Evolutionary conservation across 2,113 vertebrate genomes (phyloP).

Genomic region (Natator depressus): DNA sequence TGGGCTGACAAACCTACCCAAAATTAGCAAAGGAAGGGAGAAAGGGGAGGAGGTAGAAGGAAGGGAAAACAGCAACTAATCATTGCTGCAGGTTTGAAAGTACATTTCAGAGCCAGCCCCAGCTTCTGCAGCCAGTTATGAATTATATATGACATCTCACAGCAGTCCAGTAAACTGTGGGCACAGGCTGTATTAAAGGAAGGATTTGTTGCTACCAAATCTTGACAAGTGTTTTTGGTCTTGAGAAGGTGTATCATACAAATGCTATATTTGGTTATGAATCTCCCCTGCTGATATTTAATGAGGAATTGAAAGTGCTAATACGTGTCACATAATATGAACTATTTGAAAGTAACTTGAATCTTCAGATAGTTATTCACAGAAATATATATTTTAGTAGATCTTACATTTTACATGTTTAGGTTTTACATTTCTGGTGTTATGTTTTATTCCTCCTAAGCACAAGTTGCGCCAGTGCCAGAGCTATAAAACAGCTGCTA

Average conservation of each 20-base stretch:
- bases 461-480: conserved; percentile 2
- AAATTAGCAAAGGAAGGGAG: neutral
- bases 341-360: conserved; percentile 40
- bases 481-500: conserved; percentile 51
- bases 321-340: neutral
- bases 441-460: neutral
- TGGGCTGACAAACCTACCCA: neutral
- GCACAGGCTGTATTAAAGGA: neutral
- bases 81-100: neutral
- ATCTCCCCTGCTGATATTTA: conserved; percentile 9
- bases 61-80: neutral
- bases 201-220: neutral
- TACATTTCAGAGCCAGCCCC: neutral
- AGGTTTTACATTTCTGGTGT: conserved; percentile 39
- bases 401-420: neutral
- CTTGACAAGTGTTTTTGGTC: neutral
- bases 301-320: neutral
- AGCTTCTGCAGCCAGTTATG: neutral
- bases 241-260: neutral
- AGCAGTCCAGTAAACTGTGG: neutral
- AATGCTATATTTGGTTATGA: neutral
- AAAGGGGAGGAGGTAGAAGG: neutral
- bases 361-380: neutral
- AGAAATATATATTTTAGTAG: conserved; percentile 15
- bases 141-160: rapidly evolving